Conservation (phyloP, 2,888 invertebrate genomes). For the Eristalinus aeneus region DNA sequence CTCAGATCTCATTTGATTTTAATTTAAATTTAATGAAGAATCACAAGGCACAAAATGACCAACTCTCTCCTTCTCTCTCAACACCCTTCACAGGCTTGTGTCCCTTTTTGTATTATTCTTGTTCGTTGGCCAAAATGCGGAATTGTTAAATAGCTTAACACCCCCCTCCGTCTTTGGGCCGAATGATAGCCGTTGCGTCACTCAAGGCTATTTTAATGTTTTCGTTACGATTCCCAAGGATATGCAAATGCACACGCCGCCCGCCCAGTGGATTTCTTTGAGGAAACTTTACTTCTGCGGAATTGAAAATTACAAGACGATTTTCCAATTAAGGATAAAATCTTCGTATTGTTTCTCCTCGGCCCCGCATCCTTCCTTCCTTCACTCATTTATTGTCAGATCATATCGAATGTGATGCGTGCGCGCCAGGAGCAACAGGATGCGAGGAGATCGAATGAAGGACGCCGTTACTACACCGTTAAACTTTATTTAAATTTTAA, state of each 20-base stretch:
- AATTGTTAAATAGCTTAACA: constrained; percentile 70
- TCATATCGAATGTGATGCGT: constrained; percentile 33
- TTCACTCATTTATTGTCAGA: constrained; percentile 24
- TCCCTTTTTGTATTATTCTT: constrained; percentile 61
- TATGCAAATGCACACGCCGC: constrained; percentile 39
- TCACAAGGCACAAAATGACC: constrained; percentile 70
- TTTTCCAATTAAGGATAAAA: constrained; percentile 71
- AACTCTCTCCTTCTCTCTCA: constrained; percentile 40
- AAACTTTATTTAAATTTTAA: constrained; percentile 71
- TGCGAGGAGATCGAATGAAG: background rate
- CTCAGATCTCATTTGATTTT: constrained; percentile 74
- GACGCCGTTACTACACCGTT: constrained; percentile 27
- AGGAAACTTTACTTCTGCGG: constrained; percentile 46
- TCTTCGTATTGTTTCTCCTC: constrained; percentile 63
- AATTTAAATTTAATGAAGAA: constrained; percentile 74
- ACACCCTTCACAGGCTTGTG: background rate
- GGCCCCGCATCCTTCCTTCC: constrained; percentile 25
- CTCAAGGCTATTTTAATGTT: constrained; percentile 41
- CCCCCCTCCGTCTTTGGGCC: constrained; percentile 4
- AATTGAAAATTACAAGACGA: constrained; percentile 69
- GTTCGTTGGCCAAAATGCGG: constrained; percentile 71
- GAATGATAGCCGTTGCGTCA: constrained; percentile 52
- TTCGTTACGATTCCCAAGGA: constrained; percentile 63
- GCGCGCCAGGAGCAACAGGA: constrained; percentile 44
- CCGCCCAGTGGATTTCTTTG: constrained; percentile 1